Base-by-base conservation (phyloP, 2,113 vertebrate genomes). In the Lampris incognitus region DNA sequence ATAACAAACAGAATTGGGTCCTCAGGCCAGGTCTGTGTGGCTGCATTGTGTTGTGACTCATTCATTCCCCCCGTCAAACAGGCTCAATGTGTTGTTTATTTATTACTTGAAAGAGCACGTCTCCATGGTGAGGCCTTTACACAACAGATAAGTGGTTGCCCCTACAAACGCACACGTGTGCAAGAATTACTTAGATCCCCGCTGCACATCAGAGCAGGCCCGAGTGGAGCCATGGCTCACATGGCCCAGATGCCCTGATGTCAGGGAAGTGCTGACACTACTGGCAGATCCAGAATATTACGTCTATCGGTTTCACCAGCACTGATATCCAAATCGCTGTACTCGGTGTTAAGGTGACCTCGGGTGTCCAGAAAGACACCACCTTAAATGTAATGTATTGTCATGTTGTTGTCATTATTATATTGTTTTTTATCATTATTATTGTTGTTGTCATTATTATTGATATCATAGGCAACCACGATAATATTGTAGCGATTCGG, bases 51-150 rank as follows among this genome's bases (percentile, higher is more conserved):
- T 81, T 69, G 74, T 93, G 90, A 92, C 77, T 93, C 90, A 90
- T 56, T 48, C 79, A 61, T 69, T 61, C 58, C 74, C 67, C 74
- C 56, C 66, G 54, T 66, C 50, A 58, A 70, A 39, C 71, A 61
- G 72, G 65, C 79, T 60, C 72, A 79, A 56, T 70, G 38, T 81
- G 82, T 90, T 85, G 78, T 79, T 60, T 91, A 85, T 91, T 89
- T 89, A 87, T 91, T 89, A 69, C 66, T 62, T 59, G 70, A 81
- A 84, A 87, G 80, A 88, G 74, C 72, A 60, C 63, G 80, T 94
- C 91, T 84, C 93, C 91, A 93, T 93, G 92, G 89, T 67, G 61
- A 93, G 78, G 77, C 84, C 80, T 83, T 86, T 86, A 82, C 79
- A 82, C 77, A 90, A 85, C 73, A 83, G 74, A 84, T 82, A 56